Evolutionary conservation across 2,888 invertebrate species (phyloP), one percentile per base, ranked within the genome.

Genomic region (Cerceris rybyensis): DNA sequence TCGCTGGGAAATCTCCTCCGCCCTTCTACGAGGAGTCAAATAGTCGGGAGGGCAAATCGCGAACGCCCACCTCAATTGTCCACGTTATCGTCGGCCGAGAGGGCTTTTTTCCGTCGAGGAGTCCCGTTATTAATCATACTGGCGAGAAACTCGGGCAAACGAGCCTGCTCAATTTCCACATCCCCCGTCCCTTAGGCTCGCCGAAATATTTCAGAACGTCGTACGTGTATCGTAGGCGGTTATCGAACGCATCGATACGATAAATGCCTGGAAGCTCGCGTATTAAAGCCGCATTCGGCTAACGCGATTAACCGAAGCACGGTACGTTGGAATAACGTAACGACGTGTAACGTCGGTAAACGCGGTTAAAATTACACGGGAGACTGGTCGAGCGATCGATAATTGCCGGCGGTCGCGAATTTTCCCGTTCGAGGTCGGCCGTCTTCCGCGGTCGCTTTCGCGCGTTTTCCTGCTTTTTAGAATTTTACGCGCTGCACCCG

Each of bases 261-360:
- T 84, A 76, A 85, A 85, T 79, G 69, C 82, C 66, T 66, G 76
- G 55, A 66, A 73, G 66, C 80, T 63, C 61, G 70, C 63, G 81
- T 73, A 81, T 75, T 73, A 81, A 86, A 81, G 84, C 84, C 78
- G 75, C 79, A 77, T 84, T 81, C 78, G 79, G 70, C 74, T 84
- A 84, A 86, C 81, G 70, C 79, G 79, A 79, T 84, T 84, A 86
- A 78, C 77, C 79, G 70, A 70, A 69, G 66, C 84, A 70, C 75
- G 72, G 86, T 84, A 84, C 75, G 84, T 84, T 77, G 73, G 68
- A 76, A 86, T 85, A 80, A 85, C 64, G 85, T 74, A 83, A 75
- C 82, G 75, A 82, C 74, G 74, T 28, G 28, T 66, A 79, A 80
- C 80, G 64, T 75, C 70, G 85, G 82, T 75, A 64, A 80, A 75